A percentile compares a stretch with the other conserved stretches of the same genome.
Conservation (phyloP, 2,797 vertebrate species). For the Trematomus bernacchii region DNA sequence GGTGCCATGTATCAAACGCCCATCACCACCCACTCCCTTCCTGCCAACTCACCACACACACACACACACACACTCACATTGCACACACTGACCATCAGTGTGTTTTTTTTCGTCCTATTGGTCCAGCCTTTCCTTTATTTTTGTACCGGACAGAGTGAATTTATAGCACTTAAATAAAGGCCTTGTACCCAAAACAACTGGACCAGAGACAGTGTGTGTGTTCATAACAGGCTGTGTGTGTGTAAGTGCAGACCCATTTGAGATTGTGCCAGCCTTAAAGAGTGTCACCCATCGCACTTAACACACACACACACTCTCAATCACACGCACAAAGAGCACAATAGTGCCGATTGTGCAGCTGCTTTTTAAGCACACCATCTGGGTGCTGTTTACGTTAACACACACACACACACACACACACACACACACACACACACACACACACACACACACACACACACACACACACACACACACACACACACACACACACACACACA, state of each 20-base stretch:
- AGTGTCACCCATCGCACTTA: constrained; percentile 67
- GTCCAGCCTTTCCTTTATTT: constrained; percentile 65
- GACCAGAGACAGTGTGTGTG: constrained; percentile 37
- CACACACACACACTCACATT: constrained; percentile 40
- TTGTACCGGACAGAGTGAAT: constrained; percentile 59
- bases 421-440: constrained; percentile 27
- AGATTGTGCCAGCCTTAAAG: constrained; percentile 60
- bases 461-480: constrained; percentile 8
- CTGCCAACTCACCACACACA: constrained; percentile 65
- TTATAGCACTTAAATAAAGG: constrained; percentile 71
- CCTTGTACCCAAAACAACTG: constrained; percentile 62
- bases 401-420: constrained; percentile 8
- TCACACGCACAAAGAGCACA: constrained; percentile 60
- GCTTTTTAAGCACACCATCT: constrained; percentile 74
- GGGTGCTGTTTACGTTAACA: constrained; percentile 66
- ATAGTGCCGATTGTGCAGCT: constrained; percentile 76
- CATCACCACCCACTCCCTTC: constrained; percentile 81
- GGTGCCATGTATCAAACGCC: constrained; percentile 84
- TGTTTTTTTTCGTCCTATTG: constrained; percentile 58
- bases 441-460: constrained; percentile 26
- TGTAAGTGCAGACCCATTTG: constrained; percentile 29
- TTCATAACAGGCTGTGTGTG: constrained; percentile 19
- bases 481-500: constrained; percentile 16
- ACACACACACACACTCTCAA: constrained; percentile 36
- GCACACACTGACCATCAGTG: constrained; percentile 53